A percentile compares a stretch with the other conserved stretches of the same genome.
Evolutionary conservation across 2,797 vertebrate genomes (phyloP).

Genomic region (Parauchenoglanis punctatus): DNA sequence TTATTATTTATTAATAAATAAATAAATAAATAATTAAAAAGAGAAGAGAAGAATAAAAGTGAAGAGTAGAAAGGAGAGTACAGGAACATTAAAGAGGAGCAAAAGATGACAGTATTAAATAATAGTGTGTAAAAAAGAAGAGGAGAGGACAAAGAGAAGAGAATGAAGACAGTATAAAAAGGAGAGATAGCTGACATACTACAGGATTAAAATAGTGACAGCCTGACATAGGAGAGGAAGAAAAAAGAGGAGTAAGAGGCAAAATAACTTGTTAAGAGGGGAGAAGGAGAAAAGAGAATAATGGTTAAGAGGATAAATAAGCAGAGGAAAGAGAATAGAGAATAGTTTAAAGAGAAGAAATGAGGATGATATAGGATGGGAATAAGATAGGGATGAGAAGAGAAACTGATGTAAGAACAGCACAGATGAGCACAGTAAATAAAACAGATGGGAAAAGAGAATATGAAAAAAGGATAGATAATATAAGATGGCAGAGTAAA

Average conservation of each 20-base stretch:
- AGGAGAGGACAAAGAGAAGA: neutral
- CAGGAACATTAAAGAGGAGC: neutral
- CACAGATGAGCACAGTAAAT: neutral
- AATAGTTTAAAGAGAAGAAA: neutral
- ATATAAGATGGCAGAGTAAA: constrained; percentile 19
- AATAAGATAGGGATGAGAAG: neutral
- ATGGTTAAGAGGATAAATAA: neutral
- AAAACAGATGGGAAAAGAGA: neutral
- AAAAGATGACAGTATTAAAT: neutral
- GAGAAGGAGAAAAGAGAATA: neutral
- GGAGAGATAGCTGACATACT: neutral
- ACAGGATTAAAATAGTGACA: neutral
- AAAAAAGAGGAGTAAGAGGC: neutral
- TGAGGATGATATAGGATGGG: too few relatives aligned
- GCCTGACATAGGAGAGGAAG: neutral
- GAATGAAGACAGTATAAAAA: neutral
- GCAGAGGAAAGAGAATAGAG: neutral
- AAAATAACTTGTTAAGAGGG: neutral
- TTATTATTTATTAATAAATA: neutral
- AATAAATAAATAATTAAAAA: neutral
- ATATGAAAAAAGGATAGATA: neutral
- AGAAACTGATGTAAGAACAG: neutral
- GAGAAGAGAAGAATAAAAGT: neutral
- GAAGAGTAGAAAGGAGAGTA: neutral
- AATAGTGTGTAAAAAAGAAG: neutral